Evolutionary conservation across 2,113 vertebrate species (phyloP).

Genomic region (Ifrita kowaldi): DNA sequence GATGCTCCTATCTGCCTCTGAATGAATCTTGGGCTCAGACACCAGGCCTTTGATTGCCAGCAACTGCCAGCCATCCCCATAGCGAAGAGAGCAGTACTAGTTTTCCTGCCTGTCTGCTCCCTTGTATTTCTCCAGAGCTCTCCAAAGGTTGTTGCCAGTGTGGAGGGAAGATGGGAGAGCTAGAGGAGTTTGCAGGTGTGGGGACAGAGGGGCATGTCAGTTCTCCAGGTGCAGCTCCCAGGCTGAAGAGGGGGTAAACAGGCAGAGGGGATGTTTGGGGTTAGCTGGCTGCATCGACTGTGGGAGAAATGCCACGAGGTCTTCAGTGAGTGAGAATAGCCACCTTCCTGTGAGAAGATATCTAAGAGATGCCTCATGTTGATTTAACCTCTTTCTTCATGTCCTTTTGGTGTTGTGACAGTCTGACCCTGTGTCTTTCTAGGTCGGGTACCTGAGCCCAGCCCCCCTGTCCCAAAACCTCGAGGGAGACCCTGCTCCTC

Average conservation of each 20-base stretch:
- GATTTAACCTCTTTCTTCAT: neutral
- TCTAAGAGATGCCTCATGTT: neutral
- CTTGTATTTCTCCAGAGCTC: neutral
- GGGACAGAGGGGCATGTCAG: neutral
- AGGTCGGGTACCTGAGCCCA: conserved; percentile 61
- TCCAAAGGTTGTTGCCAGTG: neutral
- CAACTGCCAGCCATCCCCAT: neutral
- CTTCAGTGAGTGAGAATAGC: neutral
- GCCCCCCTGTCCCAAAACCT: conserved; percentile 74
- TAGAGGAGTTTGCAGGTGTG: neutral
- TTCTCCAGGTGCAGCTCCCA: neutral
- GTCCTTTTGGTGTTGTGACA: conserved; percentile 27
- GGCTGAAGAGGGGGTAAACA: neutral
- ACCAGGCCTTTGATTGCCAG: neutral
- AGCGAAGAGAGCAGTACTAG: neutral
- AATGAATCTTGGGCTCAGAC: neutral
- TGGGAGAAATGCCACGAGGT: neutral
- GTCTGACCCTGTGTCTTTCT: conserved; percentile 46
- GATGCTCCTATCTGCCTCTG: accelerated
- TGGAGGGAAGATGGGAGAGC: neutral
- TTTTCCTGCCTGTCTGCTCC: neutral
- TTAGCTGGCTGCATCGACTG: neutral
- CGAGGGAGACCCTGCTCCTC: conserved; percentile 73
- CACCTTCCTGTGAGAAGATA: neutral
- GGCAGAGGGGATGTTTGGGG: neutral